Base-by-base conservation (phyloP, 2,797 vertebrate genomes). In the Alfaro cultratus region DNA sequence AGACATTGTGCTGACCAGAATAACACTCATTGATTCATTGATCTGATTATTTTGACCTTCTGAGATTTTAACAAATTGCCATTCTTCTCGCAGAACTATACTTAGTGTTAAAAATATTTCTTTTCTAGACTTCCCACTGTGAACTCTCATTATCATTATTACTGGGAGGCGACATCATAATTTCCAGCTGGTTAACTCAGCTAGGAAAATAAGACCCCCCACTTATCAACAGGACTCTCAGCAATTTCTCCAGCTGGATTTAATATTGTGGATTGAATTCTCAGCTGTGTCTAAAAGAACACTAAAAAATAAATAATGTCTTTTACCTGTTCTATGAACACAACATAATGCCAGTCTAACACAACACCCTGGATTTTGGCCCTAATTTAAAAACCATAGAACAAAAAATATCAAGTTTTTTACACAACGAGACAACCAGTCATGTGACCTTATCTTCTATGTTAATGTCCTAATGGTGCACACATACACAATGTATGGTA, bases 1-100 rank as follows among this genome's bases (percentile, higher is more conserved):
- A 81, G 60, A 77, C 41, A 39, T 57, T 34, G 45, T 41, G 67
- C 36, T 41, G 47, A 76, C 78, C 84, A 47, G 41, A 18, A 21
- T 49, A 21, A 1, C 18, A 23, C 45, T 21, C 29, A 47, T 39
- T 0, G 36, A 68, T 23, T 11, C 3, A 68, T 10, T 13, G 34
- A 64, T 68, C 21, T 39, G 36, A 41, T 23, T 41, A 41, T 26
- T 26, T 26, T 41, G 36, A 12, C 36, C 21, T 41, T 67, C 34
- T 36, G 31, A 36, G 12, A 36, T 64, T 64, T 21, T 8, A 4
- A 5, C 21, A 60, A 60, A 26, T 68, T 68, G 34, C 34, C 1
- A 12, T 41, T 68, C 23, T 4, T 68, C 21, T 68, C 23, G 9
- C 21, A 36, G 31, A 36, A 36, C 18, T 36, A 21, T 36, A 36